Evolutionary conservation across 2,797 vertebrate genomes (phyloP), one percentile per base, ranked within the genome.

Genomic region (Sebastes miniatus): DNA sequence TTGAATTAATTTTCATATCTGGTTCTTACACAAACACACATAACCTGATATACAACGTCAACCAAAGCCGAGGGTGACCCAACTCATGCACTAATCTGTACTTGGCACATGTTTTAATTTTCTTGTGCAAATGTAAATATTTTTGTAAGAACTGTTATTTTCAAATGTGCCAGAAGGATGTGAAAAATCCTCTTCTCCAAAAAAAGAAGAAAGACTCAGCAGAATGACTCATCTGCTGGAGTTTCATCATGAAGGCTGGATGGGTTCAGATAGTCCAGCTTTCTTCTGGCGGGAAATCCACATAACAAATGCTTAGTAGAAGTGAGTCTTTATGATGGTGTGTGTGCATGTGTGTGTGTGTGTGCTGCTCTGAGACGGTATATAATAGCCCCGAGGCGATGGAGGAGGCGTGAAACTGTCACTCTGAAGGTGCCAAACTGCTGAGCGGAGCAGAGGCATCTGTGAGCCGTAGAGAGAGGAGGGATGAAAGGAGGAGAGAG

Each of bases 371-470:
- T 68, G 69, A 82, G 77, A 76, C 24, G 76, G 77, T 78, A 74
- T 80, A 73, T 78, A 89, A 81, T 65, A 54, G 52, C 63, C 84
- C 76, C 0, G 68, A 83, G 81, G 88, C 77, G 83, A 85, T n/a
- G 24, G 80, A 76, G 52, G 72, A 81, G 70, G 83, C 14, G 77
- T 80, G 88, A 83, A 90, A 78, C 84, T 82, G 87, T 79, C 87
- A 54, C 75, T 81, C 67, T 66, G 71, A 72, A 83, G 82, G 88
- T 87, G 91, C 81, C 87, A 90, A 91, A 80, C 87, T 65, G 85
- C 85, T 31, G 87, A 73, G 83, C 77, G n/a, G 84, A 64, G 77
- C 71, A 36, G 79, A 77, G 56, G 59, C 58, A 52, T 83, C 71
- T 76, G 79, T 70, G 78, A 81, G 14, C 2, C 14, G 47, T 1